Base-by-base conservation (phyloP, 1,140 invertebrate species). In the Chelonus insularis region DNA sequence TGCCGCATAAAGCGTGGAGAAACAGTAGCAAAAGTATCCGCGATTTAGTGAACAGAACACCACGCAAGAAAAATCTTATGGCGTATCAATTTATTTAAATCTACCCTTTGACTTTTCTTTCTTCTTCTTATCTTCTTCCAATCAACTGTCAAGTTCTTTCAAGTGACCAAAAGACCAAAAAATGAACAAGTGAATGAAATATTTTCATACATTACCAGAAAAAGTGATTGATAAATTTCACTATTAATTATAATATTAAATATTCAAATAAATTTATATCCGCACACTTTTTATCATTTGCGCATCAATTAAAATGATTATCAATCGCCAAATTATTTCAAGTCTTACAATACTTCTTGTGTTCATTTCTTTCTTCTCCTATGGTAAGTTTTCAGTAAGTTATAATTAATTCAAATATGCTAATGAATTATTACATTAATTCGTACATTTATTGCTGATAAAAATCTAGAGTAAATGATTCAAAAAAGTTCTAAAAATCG, bases 361-460 rank as follows among this genome's bases (percentile, higher is more conserved):
- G 39, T 54, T 60, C 21, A 52, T 51, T 32, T 54, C 37, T 4
- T 36, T 45, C 16, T 41, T 60, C 34, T 29, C 58, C 21, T 54
- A 52, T 32, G 58, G 58, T 60, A 45, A 60, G 58, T 54, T 20
- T 12, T 36, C 1, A 25, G 12, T 60, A 3, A 5, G 29, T 14
- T 29, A 39, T 39, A n/a, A 14, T 41, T 25, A 12, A 48, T 4
- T 23, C 25, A 48, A 41, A 23, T 50, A n/a, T n/a, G n/a, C n/a
- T n/a, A n/a, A n/a, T n/a, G n/a, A n/a, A 50, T 20, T 18, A 16
- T 16, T 58, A 16, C 5, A 36, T 14, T 9, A 25, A n/a, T 21
- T 50, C 3, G 7, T 29, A 3, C 14, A 7, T 11, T 21, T 39
- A 21, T 20, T 20, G n/a, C 4, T 41, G n/a, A n/a, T n/a, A n/a